These are phyloP conservation scores for Cephalopterus ornatus DNA, from an alignment of 2,113 vertebrate genomes.

Conservation along the genomic window DNA sequence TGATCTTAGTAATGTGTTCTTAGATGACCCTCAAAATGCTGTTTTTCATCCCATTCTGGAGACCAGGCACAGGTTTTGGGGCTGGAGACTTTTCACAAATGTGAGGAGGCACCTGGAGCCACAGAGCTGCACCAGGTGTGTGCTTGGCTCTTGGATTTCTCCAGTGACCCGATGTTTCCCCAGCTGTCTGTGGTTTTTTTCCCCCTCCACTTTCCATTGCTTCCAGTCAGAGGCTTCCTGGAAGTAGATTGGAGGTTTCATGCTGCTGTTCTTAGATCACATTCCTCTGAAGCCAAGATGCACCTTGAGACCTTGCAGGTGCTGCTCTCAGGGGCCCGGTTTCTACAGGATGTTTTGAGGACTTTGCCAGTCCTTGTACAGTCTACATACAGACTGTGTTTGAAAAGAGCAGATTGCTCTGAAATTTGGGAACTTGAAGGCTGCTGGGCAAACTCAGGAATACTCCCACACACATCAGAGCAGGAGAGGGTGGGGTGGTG, in stretches of 20 bases:
- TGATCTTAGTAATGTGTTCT: neutral
- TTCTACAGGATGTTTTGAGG: neutral
- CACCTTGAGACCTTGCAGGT: neutral
- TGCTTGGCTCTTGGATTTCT: neutral
- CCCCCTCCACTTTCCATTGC: neutral
- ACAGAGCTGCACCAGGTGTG: neutral
- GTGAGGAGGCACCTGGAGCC: neutral
- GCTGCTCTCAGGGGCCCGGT: rapidly evolving
- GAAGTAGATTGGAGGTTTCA: neutral
- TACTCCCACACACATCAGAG: no score
- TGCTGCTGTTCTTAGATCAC: rapidly evolving
- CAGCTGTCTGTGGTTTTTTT: neutral
- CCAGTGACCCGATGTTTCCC: neutral
- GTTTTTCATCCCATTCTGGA: neutral
- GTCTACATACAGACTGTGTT: neutral
- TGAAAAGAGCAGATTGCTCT: neutral
- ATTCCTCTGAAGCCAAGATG: neutral
- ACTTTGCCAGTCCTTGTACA: neutral
- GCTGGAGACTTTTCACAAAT: neutral
- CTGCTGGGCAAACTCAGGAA: neutral
- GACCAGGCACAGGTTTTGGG: neutral
- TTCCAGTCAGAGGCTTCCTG: neutral
- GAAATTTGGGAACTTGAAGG: neutral
- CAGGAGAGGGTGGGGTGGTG: neutral
- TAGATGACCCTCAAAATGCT: neutral